Conservation (phyloP, 1,140 invertebrate genomes). For the Sarcophaga bullata region DNA sequence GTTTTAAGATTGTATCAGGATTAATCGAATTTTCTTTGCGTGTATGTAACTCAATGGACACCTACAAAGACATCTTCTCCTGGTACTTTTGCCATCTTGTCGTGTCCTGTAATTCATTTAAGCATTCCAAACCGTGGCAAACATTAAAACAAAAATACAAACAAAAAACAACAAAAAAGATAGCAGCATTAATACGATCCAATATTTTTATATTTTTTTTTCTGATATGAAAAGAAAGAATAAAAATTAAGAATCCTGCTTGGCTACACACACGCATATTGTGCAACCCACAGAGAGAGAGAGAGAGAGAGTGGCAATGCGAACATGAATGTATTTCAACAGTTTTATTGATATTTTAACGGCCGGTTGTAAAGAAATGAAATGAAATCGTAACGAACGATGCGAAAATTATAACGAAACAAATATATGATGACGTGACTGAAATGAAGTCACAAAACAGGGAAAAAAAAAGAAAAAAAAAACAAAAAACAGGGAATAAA, state of each 20-base stretch:
- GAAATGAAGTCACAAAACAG: background rate
- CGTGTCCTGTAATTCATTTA: background rate
- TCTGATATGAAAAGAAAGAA: background rate
- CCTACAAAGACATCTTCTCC: background rate
- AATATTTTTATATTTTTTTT: background rate
- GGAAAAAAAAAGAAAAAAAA: background rate
- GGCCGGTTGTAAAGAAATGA: constrained; percentile 4
- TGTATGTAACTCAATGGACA: background rate
- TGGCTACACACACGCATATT: background rate
- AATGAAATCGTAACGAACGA: background rate
- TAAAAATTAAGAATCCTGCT: background rate
- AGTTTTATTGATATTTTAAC: constrained; percentile 10
- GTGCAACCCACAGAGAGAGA: background rate
- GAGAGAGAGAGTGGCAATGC: background rate
- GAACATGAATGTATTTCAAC: background rate
- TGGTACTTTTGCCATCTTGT: background rate
- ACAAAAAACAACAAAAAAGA: background rate
- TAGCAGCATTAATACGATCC: background rate
- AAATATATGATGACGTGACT: constrained; percentile 22
- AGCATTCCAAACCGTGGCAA: background rate
- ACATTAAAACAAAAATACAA: constrained; percentile 12
- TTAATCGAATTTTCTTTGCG: background rate
- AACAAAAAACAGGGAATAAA: background rate
- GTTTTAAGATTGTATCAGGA: background rate
- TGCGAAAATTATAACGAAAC: background rate